These are phyloP conservation scores for Cheilosia impressa DNA, from an alignment of 2,888 invertebrate species.

Conservation along the genomic window DNA sequence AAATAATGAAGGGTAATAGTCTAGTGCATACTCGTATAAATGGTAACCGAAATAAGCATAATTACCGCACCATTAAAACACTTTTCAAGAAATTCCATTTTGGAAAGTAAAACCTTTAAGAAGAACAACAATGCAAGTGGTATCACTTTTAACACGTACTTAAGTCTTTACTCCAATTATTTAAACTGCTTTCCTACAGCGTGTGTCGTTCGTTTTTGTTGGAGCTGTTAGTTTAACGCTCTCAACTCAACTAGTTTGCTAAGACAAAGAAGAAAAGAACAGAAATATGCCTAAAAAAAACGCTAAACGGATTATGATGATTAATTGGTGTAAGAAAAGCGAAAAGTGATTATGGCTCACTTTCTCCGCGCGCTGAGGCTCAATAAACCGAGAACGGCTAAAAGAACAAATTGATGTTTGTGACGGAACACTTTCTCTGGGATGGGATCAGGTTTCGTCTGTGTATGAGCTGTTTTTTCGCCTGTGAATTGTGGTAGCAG, in stretches of 20 bases:
- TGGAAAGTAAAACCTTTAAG: constrained; percentile 62
- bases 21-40: neutral
- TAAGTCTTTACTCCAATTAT: constrained; percentile 57
- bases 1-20: constrained; percentile 35
- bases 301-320: constrained; percentile 26
- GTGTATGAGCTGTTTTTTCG: neutral
- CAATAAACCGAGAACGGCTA: constrained; percentile 43
- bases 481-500: constrained; percentile 2
- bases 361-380: constrained; percentile 52
- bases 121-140: constrained; percentile 15
- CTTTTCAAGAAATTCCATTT: constrained; percentile 55
- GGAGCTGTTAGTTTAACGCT: constrained; percentile 33
- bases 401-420: constrained; percentile 45
- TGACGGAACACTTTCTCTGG: constrained; percentile 60
- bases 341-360: constrained; percentile 68
- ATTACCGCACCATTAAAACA: constrained; percentile 34
- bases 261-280: constrained; percentile 9
- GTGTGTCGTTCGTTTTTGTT: constrained; percentile 50
- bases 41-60: constrained; percentile 19
- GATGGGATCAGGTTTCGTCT: constrained; percentile 42
- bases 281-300: constrained; percentile 18
- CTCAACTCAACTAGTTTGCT: constrained; percentile 28
- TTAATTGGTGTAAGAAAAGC: constrained; percentile 61
- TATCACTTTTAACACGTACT: constrained; percentile 55
- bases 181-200: constrained; percentile 41